Base-by-base conservation (phyloP, 2,888 invertebrate genomes). In the Cephus sareptanus region DNA sequence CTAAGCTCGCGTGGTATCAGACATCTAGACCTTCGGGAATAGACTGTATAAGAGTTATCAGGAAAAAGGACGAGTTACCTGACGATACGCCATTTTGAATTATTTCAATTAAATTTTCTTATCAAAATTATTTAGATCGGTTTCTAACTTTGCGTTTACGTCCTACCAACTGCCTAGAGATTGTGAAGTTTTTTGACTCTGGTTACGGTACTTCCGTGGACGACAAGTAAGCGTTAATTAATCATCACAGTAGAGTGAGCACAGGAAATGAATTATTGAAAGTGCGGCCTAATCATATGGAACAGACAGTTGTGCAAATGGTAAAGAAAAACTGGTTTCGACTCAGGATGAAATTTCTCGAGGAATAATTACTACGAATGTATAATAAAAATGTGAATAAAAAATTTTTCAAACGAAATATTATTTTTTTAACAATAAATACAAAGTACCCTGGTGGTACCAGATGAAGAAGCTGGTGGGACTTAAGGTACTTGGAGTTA, bases 401-500 rank as follows among this genome's bases (percentile, higher is more conserved):
- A 23, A 40, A 9, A 56, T 23, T 23, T 56, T 56, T 23, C 9
- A 23, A 23, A 56, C 23, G 2, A 56, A 23, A 56, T 56, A 56
- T 4, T 23, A 40, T 4, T 23, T 23, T 56, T 56, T 56, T 56
- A 56, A 56, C 9, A 23, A 56, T 9, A 56, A 56, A 56, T 23
- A 6, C 56, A 23, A 56, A 56, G 23, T 23, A 23, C 23, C 2
- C 23, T 6, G 71, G 9, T 6, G 3, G 31, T 31, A 71, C 31
- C 1, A 15, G 34, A 71, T 31, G 71, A 33, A 71, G 33, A 34
- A 33, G 23, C 31, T 34, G 71, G 71, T 34, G 3, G 31, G 34
- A 71, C 71, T 71, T 34, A 23, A 71, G 71, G 71, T 31, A 71
- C 71, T 71, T 34, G 75, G 69, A 76, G 34, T 73, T 71, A 81